Evolutionary conservation across 2,113 vertebrate genomes (phyloP).

Genomic region (Lynx canadensis): DNA sequence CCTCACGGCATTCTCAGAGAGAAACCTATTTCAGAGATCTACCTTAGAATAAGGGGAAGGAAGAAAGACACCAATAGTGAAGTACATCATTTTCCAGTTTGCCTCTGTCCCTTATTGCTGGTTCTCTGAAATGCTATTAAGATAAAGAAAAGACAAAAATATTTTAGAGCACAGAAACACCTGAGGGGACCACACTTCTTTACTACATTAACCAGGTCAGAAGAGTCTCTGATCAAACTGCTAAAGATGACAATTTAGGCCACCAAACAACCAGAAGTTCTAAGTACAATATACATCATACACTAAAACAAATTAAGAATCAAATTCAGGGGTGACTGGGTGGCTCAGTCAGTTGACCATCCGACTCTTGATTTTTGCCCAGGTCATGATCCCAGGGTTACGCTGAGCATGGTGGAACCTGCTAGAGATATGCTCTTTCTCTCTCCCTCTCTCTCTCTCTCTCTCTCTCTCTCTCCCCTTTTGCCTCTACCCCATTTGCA

Average conservation of each 20-base stretch:
- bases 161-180: neutral
- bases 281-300: neutral
- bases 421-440: too few species aligned
- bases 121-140: neutral
- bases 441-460: too few species aligned
- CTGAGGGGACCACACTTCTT: neutral
- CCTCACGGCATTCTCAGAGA: neutral
- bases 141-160: neutral
- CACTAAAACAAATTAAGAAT: neutral
- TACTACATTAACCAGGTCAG: neutral
- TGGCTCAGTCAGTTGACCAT: too few species aligned
- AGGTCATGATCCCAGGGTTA: too few species aligned
- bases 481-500: too few species aligned
- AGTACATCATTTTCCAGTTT: neutral
- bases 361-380: too few species aligned
- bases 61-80: neutral
- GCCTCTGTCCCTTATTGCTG: neutral
- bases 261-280: neutral
- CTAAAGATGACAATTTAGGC: neutral
- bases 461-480: too few species aligned
- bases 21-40: neutral
- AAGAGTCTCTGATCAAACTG: neutral
- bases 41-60: neutral
- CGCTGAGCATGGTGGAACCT: too few species aligned
- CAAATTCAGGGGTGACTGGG: neutral